A percentile compares a stretch with the other conserved stretches of the same genome.
phyloP scores from a whole-genome alignment of 2,888 invertebrate species.

The Drosophila limbata region DNA sequence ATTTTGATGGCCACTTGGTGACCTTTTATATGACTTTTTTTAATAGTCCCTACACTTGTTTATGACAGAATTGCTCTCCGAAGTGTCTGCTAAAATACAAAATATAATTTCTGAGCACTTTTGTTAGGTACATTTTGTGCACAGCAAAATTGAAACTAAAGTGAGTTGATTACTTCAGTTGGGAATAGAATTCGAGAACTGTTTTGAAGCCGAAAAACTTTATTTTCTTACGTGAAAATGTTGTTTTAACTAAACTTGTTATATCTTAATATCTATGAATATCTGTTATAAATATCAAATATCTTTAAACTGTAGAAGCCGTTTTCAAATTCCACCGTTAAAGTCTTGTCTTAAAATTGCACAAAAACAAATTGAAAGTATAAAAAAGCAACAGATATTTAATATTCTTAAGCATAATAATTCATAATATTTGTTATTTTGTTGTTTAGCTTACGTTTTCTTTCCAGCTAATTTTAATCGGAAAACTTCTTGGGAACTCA shows the following conservation, averaged over 20 bases:
- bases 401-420: background rate
- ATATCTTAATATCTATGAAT: too few species aligned
- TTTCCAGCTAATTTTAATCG: background rate
- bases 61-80: slow-evolving; percentile 29
- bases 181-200: background rate
- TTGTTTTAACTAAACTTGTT: too few species aligned
- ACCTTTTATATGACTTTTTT: slow-evolving; percentile 51
- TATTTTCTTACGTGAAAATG: too few species aligned
- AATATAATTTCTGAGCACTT: slow-evolving; percentile 4
- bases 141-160: background rate
- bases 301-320: too few species aligned
- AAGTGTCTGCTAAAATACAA: background rate
- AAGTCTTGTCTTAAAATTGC: background rate
- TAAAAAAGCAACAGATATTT: background rate
- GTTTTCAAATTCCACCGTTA: background rate
- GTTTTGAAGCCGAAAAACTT: background rate
- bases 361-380: background rate
- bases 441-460: background rate
- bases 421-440: background rate
- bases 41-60: slow-evolving; percentile 46
- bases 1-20: slow-evolving; percentile 70
- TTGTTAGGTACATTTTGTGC: background rate
- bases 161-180: background rate
- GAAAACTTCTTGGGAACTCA: background rate
- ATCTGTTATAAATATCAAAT: too few species aligned